Base-by-base conservation (phyloP, 2,113 vertebrate genomes). In the Abramis brama region DNA sequence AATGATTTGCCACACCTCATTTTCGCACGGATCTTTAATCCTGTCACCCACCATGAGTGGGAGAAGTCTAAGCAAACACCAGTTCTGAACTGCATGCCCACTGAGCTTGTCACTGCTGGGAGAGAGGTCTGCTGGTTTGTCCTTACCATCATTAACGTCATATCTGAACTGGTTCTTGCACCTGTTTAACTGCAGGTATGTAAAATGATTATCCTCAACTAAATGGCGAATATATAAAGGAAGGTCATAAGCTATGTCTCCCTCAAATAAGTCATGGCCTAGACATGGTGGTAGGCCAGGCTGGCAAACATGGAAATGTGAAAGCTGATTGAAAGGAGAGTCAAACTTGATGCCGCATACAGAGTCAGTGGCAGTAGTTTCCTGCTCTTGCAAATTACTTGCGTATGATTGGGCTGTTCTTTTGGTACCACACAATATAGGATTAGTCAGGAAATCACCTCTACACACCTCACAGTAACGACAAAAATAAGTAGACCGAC, bases 1-100 rank as follows among this genome's bases (percentile, higher is more conserved):
- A 10, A 83, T 19, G 10, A 86, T 43, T 19, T 86, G 83, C 84
- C 80, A 87, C 52, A 85, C 30, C 23, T 82, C 30, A 82, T 52
- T 85, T 27, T 81, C 84, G 23, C 75, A 39, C 84, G 52, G 19
- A 43, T 73, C 39, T 73, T 73, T 73, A 43, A 73, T 73, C 33
- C 70, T 33, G 33, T 33, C 39, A 73, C 70, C 36, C 39, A 75
- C 57, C 57, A 59, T 59, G 57, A 59, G 57, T 59, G 73, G 73
- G 23, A 75, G 39, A 75, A 75, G 39, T 23, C 73, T 39, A 47
- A 74, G 82, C 36, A 84, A 84, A 33, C 68, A 84, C 68, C 82
- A 84, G 15, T 84, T 84, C 52, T 84, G 82, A 45, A 33, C 68
- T 74, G 82, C 82, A 74, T 55, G 68, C 57, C 66, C 82, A 52